Percentiles rank a stretch among this genome's conserved stretches.
These are phyloP conservation scores for Pinctada fucata DNA, from an alignment of 2,888 invertebrate species.

Conservation along the genomic window DNA sequence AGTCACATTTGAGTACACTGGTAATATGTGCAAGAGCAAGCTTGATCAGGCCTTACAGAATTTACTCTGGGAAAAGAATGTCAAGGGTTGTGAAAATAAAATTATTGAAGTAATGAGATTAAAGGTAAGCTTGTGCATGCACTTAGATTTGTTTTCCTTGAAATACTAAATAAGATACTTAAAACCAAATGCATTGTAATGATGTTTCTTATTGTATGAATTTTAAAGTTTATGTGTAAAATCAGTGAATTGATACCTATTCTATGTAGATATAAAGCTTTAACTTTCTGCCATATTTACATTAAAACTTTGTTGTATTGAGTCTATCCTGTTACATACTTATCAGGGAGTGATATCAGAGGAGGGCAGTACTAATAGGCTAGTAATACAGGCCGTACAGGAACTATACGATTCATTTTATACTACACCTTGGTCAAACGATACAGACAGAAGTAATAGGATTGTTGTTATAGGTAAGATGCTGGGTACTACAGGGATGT, in stretches of 20 bases:
- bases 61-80: constrained; percentile 73
- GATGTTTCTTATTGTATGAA: too few species aligned
- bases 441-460: constrained; percentile 56
- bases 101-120: constrained; percentile 68
- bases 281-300: too few species aligned
- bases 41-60: constrained; percentile 71
- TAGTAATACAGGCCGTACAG: constrained; percentile 73
- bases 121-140: constrained; percentile 60
- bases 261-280: too few species aligned
- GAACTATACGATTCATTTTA: constrained; percentile 71
- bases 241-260: too few species aligned
- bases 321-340: not conserved
- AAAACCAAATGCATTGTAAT: too few species aligned
- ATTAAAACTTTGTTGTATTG: too few species aligned
- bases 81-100: constrained; percentile 56
- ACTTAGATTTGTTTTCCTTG: too few species aligned
- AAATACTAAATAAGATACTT: too few species aligned
- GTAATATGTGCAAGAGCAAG: constrained; percentile 52
- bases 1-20: constrained; percentile 65
- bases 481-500: too few species aligned
- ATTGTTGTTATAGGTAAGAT: constrained; percentile 73
- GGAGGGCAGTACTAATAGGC: constrained; percentile 48
- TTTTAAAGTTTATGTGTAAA: too few species aligned
- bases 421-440: constrained; percentile 66
- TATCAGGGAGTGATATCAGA: constrained; percentile 68